Evolutionary conservation across 2,888 invertebrate genomes (phyloP), one percentile per base, ranked within the genome.

Genomic region (Drosophila sordidapex): DNA sequence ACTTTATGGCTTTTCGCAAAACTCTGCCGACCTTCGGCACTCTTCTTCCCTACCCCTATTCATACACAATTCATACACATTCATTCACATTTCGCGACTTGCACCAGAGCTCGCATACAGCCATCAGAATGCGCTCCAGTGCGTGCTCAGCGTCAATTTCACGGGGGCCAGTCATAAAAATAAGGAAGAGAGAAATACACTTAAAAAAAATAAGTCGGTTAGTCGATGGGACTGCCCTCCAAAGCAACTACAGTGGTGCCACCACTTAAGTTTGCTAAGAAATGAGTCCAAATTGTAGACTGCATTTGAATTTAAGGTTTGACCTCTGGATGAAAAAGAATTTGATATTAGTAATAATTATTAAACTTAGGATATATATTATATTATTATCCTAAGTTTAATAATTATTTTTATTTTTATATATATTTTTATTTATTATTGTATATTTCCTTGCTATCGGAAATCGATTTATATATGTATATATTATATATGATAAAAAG

Each of bases 111-210:
- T 59, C 43, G 73, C 74, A 74, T 87, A 82, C 72, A 81, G 56
- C 79, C 89, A 83, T 86, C 79, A 83, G 76, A 90, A 70, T 82
- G 74, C 71, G 76, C 73, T 86, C 18, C 79, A 59, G 60, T 74
- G 79, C 72, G 86, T 86, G 66, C 87, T 77, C 77, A 84, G 85
- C 85, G 78, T 88, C 90, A 88, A 85, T 85, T 85, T 89, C 88
- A 82, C 86, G 89, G 84, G 85, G 83, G 69, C 77, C 73, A 78
- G 86, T 81, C 90, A 86, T 85, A 85, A 85, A 85, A 89, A 85
- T 89, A 88, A 89, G 85, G 83, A 86, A 74, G 86, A 89, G 88
- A 89, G 83, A 85, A 85, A 85, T 89, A 85, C 90, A 85, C 85
- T 85, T 89, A 89, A 89, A 89, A 81, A 68, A 40, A 66, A 25